Evolutionary conservation across 1,140 invertebrate genomes (phyloP), one percentile per base, ranked within the genome.

Genomic region (Drosophila pseudoananassae): DNA sequence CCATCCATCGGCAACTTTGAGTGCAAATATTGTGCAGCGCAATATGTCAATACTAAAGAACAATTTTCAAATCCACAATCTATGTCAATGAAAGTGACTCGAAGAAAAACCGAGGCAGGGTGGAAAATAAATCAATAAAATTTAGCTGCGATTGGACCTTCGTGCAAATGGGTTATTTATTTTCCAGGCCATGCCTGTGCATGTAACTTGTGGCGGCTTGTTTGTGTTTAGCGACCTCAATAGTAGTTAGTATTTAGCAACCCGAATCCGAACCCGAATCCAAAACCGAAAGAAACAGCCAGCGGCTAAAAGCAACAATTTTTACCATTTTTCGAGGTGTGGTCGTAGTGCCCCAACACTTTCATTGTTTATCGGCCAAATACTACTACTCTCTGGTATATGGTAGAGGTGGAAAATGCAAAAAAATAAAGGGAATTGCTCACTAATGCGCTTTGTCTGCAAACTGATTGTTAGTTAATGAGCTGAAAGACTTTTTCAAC

Each of bases 151-250:
- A 46, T 53, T 15, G 59, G 61, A 66, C 82, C 82, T 87, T 87
- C 82, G 82, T 87, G 82, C 75, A 78, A 87, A 88, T 87, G 78
- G 78, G 83, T 87, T 87, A 82, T 87, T 88, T 87, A 88, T 82
- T 85, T 87, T 78, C 49, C 53, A 57, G 61, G 50, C 60, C 52
- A 47, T 55, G 57, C 15, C 71, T 76, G 58, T 56, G 51, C 45
- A 56, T 66, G 57, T 59, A 79, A 27, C 50, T 66, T 8, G 40
- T 17, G 15, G 56, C 45, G 52, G 31, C 49, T 59, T 49, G 64
- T 51, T 43, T 43, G 49, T 54, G 50, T 58, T 65, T 68, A 80
- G 46, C 52, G 82, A 87, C 82, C 82, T 68, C 82, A 85, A 87
- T 87, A 71, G 55, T 52, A 65, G 57, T 74, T 77, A 80, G 77